These are phyloP conservation scores for Vannuccia rotundouncinata DNA, from an alignment of 2,888 invertebrate genomes.

Conservation along the genomic window DNA sequence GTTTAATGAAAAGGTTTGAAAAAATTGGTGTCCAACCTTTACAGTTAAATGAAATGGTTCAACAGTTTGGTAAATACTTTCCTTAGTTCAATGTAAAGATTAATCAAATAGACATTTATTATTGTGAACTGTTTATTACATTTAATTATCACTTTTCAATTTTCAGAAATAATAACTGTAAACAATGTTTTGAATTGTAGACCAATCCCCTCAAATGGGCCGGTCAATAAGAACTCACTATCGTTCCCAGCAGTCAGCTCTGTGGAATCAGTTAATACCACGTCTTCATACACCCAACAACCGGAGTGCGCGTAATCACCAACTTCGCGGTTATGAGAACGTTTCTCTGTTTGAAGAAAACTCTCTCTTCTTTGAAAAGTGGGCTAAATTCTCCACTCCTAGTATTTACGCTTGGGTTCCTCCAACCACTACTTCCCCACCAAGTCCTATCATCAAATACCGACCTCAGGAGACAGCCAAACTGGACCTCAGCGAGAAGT, in stretches of 20 bases:
- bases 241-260: neutral
- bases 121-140: no score
- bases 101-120: no score
- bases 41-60: no score
- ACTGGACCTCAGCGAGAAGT: neutral
- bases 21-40: no score
- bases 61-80: no score
- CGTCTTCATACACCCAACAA: neutral
- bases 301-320: neutral
- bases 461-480: neutral
- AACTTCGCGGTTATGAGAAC: neutral
- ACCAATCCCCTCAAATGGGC: neutral
- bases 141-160: no score
- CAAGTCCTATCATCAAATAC: neutral
- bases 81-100: no score
- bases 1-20: no score
- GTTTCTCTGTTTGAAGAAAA: conserved; percentile 29
- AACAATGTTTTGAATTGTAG: no score
- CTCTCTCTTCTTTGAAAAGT: neutral
- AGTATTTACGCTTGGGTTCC: neutral
- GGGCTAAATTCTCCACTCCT: conserved; percentile 22
- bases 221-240: neutral
- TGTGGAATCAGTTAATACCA: conserved; percentile 22
- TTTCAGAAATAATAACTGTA: no score
- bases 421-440: neutral